Percentiles rank a stretch among this genome's conserved stretches.
phyloP scores from a whole-genome alignment of 92 coral and sea anemone species.

The Parazoanthus atlanticus region DNA sequence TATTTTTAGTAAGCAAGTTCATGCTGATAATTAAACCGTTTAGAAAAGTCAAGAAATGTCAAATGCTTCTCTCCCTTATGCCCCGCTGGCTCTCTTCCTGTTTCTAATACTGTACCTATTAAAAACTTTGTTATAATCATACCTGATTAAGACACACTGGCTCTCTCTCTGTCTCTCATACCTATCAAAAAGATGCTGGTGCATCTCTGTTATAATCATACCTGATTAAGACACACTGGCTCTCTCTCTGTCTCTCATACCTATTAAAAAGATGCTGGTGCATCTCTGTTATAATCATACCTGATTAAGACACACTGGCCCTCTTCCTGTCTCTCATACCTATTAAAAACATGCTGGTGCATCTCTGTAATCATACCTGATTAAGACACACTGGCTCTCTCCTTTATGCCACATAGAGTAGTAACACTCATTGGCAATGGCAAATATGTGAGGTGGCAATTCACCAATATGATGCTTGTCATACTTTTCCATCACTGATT shows the following conservation, averaged over 20 bases:
- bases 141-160: slow-evolving; percentile 97
- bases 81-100: too few species aligned
- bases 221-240: slow-evolving; percentile 98
- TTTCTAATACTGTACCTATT: background rate
- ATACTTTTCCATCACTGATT: slow-evolving; percentile 78
- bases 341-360: background rate
- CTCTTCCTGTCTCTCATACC: slow-evolving; percentile 30
- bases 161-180: background rate
- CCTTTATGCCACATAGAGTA: slow-evolving; percentile 94
- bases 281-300: slow-evolving; percentile 35
- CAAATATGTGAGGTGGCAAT: slow-evolving; percentile 93
- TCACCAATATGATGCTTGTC: slow-evolving; percentile 90
- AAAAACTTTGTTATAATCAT: background rate
- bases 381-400: slow-evolving; percentile 94
- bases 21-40: too few species aligned
- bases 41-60: background rate
- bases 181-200: background rate
- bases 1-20: too few species aligned
- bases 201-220: slow-evolving; percentile 4
- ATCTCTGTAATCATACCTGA: slow-evolving; percentile 66
- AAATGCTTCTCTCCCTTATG: too few species aligned
- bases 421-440: slow-evolving; percentile 96
- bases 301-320: slow-evolving; percentile 95
- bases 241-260: slow-evolving; percentile 38
- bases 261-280: background rate